A percentile compares a stretch with the other conserved stretches of the same genome.
phyloP scores from a whole-genome alignment of 1,140 invertebrate species.

The Homalodisca vitripennis region DNA sequence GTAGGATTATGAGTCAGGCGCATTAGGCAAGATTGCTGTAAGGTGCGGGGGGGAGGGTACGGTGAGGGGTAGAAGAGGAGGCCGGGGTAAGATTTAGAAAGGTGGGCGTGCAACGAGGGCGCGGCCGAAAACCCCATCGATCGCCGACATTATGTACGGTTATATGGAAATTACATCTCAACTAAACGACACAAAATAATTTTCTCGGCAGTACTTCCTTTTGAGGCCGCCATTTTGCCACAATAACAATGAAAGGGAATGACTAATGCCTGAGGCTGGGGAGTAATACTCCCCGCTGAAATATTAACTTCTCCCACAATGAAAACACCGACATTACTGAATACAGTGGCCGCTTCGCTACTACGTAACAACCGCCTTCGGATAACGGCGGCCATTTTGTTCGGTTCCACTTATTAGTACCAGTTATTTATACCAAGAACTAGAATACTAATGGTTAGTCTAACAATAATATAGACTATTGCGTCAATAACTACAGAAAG shows the following conservation, averaged over 20 bases:
- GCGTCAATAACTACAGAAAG: too few relatives aligned
- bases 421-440: too few relatives aligned
- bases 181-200: slow-evolving; percentile 1
- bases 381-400: too few relatives aligned
- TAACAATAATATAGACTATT: too few relatives aligned
- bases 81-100: slow-evolving; percentile 6
- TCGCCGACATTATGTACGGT: slow-evolving; percentile 5
- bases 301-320: too few relatives aligned
- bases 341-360: too few relatives aligned
- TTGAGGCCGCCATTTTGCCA: slow-evolving; percentile 1
- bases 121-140: slow-evolving; percentile 15
- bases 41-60: neutral
- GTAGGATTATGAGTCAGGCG: neutral
- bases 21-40: neutral
- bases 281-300: neutral
- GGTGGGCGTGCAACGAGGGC: neutral
- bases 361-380: too few relatives aligned
- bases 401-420: too few relatives aligned
- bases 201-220: neutral
- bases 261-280: neutral
- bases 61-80: neutral
- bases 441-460: too few relatives aligned
- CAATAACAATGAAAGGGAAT: neutral
- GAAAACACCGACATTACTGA: too few relatives aligned
- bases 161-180: slow-evolving; percentile 24